Base-by-base conservation (phyloP, 2,113 vertebrate species). In the Eolophus roseicapilla region DNA sequence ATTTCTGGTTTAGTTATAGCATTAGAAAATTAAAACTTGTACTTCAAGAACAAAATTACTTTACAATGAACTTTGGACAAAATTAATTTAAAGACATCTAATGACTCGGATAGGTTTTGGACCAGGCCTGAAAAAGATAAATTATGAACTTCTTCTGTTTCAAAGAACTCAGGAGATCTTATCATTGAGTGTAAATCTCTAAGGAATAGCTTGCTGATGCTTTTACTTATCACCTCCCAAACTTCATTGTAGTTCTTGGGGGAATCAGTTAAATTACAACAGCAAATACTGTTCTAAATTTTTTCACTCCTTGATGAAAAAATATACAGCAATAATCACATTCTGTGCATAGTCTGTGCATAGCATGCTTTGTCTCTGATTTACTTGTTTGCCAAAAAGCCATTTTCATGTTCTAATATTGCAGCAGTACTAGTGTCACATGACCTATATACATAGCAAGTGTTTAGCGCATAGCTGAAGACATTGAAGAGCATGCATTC, bases 231-330 rank as follows among this genome's bases (percentile, higher is more conserved):
- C 88, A 84, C 88, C 53, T 94, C 88, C 77, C 76, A 89, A 96
- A 95, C 86, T 95, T 95, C 96, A 95, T 84, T 84, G 78, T 89
- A 73, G 93, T 91, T 97, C 96, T 92, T 91, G 92, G 62, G 93
- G 88, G 91, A 96, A 96, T 96, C 80, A 57, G 74, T 93, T 95
- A 96, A 95, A 96, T 96, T 93, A 90, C 31, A 25, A 88, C 46
- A 94, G 92, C 96, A 97, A 97, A 96, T 93, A 93, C 77, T 91
- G 57, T 71, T 96, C 77, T 87, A 82, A 78, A 17, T 82, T 92
- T 92, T 96, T 90, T 93, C 86, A 17, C 44, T 75, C 19, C 53
- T 57, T 23, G 87, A 80, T 85, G 95, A 93, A 86, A 85, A 93
- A 93, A 65, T 82, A 14, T 57, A 49, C 52, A 82, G 69, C 83